Evolutionary conservation across 2,113 vertebrate species (phyloP), one percentile per base, ranked within the genome.

Genomic region (Mola mola): DNA sequence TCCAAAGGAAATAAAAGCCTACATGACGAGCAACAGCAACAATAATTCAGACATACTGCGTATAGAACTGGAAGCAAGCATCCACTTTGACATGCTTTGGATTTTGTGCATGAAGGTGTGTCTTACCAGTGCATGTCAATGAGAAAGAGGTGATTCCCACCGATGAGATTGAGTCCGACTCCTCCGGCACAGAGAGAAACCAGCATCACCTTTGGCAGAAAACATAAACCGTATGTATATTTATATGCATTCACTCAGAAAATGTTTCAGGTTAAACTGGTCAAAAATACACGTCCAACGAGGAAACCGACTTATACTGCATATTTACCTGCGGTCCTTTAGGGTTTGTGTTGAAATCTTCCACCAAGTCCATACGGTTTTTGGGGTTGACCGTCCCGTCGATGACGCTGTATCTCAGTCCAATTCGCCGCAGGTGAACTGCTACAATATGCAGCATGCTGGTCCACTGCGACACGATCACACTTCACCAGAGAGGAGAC

Each of bases 381-480:
- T 96, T 97, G 37, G 95, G 95, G 75, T 88, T 94, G 71, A 98
- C 93, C 0, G 93, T 92, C 12, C 97, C 95, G 8, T 98, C 94
- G 0, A 98, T 93, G 1, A 90, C 90, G 2, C 70, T 89, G 0
- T 93, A 95, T 1, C 69, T 93, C 53, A 97, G 69, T 11, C 89
- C 90, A 1, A 90, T 87, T 16, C 12, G 78, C 66, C 66, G 66
- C 38, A 98, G 92, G 41, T 98, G 96, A 44, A 88, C 60, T 0
- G 94, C 94, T 29, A 98, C 94, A 4, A 97, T 93, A 2, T 62
- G 86, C 50, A 99, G 84, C 96, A 98, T 97, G 78, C 93, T 95
- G 1, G 95, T 98, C 97, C 97, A 99, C 86, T 99, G 97, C 20
- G 97, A 99, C 44, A 99, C 94, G 15, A 99, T 91, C 67, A 99